Base-by-base conservation (phyloP, 2,888 invertebrate genomes). In the Drosophila sordidula region DNA sequence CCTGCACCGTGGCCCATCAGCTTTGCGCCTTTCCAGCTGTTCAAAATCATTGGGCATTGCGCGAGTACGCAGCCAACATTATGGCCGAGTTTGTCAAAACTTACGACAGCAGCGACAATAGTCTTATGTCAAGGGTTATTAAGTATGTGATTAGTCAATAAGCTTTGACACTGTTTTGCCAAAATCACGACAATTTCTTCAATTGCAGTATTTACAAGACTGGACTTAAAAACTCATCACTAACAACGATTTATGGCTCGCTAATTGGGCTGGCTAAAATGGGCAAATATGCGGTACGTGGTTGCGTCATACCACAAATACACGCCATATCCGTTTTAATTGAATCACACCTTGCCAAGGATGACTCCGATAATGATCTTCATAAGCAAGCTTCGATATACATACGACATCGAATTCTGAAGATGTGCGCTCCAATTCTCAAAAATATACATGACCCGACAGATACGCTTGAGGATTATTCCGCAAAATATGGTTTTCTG, bases 211-310 rank as follows among this genome's bases (percentile, higher is more conserved):
- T 71, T 5, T 79, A 72, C 42, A 72, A 52, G 8, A 8, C 1
- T 1, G 79, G 66, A 0, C 47, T 79, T 0, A 4, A n/a, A 1
- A 46, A 11, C 9, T 2, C 25, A 0, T 18, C 34, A 1, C 39
- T 79, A n/a, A 34, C 64, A 11, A 81, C 79, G 1, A n/a, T 78
- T 25, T 79, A 57, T 26, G 79, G 79, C 1, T 62, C 49, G 6
- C 26, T 81, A 8, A 45, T 78, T 16, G 79, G 81, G 5, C 14
- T 79, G 2, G 52, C 59, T 12, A 79, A 72, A 39, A 3, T 81
- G 25, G 81, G 79, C 0, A 57, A 46, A 9, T 55, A 22, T 42
- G 47, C 46, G 3, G 49, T 79, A 2, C 44, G 52, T 0, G 26
- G 45, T 12, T 67, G 8, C 16, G 39, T 79, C 4, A 22, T 79